Evolutionary conservation across 2,113 vertebrate genomes (phyloP), one percentile per base, ranked within the genome.

Genomic region (Amazona guildingii): DNA sequence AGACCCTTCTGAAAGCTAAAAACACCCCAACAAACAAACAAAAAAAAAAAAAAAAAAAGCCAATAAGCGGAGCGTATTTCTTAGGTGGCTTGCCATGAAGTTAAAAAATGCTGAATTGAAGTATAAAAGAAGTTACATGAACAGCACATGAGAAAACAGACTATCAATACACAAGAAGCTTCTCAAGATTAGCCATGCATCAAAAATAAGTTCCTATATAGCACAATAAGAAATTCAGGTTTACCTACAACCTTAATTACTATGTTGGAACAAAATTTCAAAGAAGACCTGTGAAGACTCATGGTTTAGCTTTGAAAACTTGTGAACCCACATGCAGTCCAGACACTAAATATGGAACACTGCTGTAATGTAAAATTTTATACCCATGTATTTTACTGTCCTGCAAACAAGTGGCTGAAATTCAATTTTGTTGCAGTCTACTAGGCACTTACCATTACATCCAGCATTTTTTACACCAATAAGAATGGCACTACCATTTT

Each of bases 1-100:
- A 99, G 43, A 98, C 94, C 93, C 97, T 98, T 93, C 97, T 98
- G 12, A 98, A 88, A 68, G 97, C 98, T 99, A 84, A 59, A 59
- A 59, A 35, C 33, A 59, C 33, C 21, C 57, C 33, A 59, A 59
- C 9, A 35, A 59, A 35, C 33, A 10, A 66, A 43, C 41, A 43
- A 43, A 43, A 13, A 91, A 86, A 24, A n/a, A 61, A 33, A 49
- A 43, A 43, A 24, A 91, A 86, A 61, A 33, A 51, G 11, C 13
- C 20, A 28, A 25, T 33, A 49, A 68, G 21, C 3, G 70, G 11
- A 72, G 9, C 2, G 1, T 51, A 31, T 18, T 78, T 90, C 29
- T 44, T 28, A 43, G 15, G 10, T 66, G 20, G 14, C 10, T 51
- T 44, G 13, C 29, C 31, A 62, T 17, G 17, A 54, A 77, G 27